These are phyloP conservation scores for Alosa alosa DNA, from an alignment of 2,113 vertebrate species.

Conservation along the genomic window DNA sequence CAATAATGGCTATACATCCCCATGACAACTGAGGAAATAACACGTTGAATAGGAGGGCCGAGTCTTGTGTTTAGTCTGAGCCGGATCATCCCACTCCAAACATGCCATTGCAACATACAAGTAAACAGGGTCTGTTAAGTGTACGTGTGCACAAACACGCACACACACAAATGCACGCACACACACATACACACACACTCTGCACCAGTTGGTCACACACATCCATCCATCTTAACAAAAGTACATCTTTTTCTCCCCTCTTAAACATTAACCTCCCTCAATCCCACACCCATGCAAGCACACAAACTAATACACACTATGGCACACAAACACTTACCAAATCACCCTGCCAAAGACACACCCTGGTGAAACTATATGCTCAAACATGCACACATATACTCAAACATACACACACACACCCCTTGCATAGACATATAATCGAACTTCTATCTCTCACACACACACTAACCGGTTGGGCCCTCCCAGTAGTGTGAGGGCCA, in stretches of 20 bases:
- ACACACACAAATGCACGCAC: background rate
- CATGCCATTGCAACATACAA: constrained; percentile 12
- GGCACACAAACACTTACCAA: background rate
- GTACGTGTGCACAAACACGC: background rate
- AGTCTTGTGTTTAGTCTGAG: constrained; percentile 18
- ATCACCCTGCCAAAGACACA: background rate
- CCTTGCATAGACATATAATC: background rate
- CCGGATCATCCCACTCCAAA: background rate
- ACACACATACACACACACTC: background rate
- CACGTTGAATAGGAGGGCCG: background rate
- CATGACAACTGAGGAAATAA: constrained; percentile 1
- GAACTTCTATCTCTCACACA: background rate
- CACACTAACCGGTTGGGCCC: background rate
- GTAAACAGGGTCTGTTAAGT: background rate
- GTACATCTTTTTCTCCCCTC: background rate
- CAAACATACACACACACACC: background rate
- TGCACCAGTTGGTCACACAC: background rate
- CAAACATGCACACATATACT: background rate
- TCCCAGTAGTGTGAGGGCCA: constrained; percentile 90
- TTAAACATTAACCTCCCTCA: no score
- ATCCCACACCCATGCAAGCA: background rate
- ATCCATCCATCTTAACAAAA: background rate
- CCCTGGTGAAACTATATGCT: constrained; percentile 23
- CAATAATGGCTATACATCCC: background rate
- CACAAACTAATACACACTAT: background rate